Base-by-base conservation (phyloP, 1,140 invertebrate genomes). In the Zaprionus ornatus region DNA sequence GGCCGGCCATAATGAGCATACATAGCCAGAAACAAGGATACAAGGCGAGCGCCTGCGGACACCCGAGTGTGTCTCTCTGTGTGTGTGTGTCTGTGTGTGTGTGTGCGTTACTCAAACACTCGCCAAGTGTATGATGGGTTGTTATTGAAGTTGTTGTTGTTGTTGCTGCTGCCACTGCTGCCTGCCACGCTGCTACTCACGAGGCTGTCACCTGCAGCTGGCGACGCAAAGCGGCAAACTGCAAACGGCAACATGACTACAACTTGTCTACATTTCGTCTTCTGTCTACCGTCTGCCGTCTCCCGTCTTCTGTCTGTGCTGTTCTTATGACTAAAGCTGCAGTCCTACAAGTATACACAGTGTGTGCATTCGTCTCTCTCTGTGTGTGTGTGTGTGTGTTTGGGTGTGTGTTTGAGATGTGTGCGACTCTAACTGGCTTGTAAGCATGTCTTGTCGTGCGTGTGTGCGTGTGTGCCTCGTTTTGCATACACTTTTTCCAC, bases 251-350 rank as follows among this genome's bases (percentile, higher is more conserved):
- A 87, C 85, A 90, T 80, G 84, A 88, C 85, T 87, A 84, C 85
- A 90, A 81, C 74, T 84, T 87, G 84, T 87, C 84, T 84, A 87
- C 84, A 87, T 87, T 87, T 84, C 80, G 68, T 83, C 83, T 83
- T 88, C 77, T 72, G 67, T 70, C 67, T 63, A 15, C 59, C 27
- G 45, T 55, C 73, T 56, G 32, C 12, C 32, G 32, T 40, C 37
- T 42, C n/a, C n/a, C 80, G 68, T 83, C 83, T 80, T 87, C 77
- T 72, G 66, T 70, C 66, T 62, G 17, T 45, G 7, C 59, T 23
- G 45, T 55, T 3, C 59, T 42, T 25, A 29, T 56, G 64, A 74
- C 77, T 76, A 64, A 63, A 84, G 72, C 64, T 72, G 80, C 61
- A 54, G 40, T 48, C 10, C 19, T 50, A 21, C 19, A 50, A 19